These are phyloP conservation scores for Bhutanitis thaidina DNA, from an alignment of 2,888 invertebrate species.

Conservation along the genomic window DNA sequence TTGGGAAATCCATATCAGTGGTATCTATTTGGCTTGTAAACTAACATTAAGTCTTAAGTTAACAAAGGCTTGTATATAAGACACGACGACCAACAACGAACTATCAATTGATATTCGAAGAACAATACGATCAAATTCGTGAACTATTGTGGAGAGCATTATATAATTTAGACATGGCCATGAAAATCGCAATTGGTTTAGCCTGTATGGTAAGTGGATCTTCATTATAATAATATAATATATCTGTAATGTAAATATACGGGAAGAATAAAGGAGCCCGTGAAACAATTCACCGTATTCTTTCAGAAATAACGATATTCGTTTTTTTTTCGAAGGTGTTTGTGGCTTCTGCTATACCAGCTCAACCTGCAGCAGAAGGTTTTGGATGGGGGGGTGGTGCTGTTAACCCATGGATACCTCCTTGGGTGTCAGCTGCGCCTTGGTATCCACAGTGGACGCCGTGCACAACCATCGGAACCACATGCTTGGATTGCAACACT, in stretches of 20 bases:
- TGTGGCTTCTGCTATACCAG: slow-evolving; percentile 47
- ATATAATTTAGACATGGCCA: slow-evolving; percentile 50
- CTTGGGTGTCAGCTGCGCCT: slow-evolving; percentile 58
- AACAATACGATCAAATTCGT: slow-evolving; percentile 30
- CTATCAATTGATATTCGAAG: slow-evolving; percentile 32
- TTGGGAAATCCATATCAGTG: slow-evolving; percentile 58
- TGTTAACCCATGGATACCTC: slow-evolving; percentile 61
- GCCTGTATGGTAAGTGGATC: slow-evolving; percentile 55
- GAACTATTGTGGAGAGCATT: slow-evolving; percentile 30
- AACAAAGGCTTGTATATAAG: slow-evolving; percentile 58
- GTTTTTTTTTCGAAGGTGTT: slow-evolving; percentile 38
- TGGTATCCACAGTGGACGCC: slow-evolving; percentile 64
- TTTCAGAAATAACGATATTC: too few relatives aligned
- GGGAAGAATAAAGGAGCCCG: too few relatives aligned
- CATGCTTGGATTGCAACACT: slow-evolving; percentile 59
- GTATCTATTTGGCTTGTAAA: slow-evolving; percentile 33
- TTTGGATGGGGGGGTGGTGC: slow-evolving; percentile 34
- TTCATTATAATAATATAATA: too few relatives aligned
- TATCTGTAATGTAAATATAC: too few relatives aligned
- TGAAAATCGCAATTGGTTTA: slow-evolving; percentile 51
- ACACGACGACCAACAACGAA: slow-evolving; percentile 22
- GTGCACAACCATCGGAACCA: slow-evolving; percentile 51
- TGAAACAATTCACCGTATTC: too few relatives aligned
- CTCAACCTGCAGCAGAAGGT: slow-evolving; percentile 32
- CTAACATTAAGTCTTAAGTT: slow-evolving; percentile 40